Base-by-base conservation (phyloP, 2,888 invertebrate genomes). In the Xestia sexstrigata region DNA sequence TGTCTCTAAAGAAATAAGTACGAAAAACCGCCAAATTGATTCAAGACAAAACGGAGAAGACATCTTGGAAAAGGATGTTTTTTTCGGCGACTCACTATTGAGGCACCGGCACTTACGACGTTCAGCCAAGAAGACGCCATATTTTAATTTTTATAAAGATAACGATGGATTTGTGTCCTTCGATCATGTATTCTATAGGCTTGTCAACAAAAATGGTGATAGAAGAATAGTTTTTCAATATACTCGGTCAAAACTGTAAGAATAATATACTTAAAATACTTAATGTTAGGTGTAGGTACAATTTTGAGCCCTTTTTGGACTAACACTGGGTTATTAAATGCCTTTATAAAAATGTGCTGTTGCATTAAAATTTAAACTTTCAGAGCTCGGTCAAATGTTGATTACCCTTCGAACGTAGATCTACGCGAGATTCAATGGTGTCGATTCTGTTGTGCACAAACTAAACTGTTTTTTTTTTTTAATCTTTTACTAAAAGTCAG, bases 131-230 rank as follows among this genome's bases (percentile, higher is more conserved):
- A 42, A n/a, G 66, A 39, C 42, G 68, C 81, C 76, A 66, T 62
- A 23, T 72, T 74, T 58, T 7, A 77, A 62, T 71, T 47, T 73
- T 74, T 62, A 58, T 66, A 88, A 76, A 73, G 85, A 81, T n/a
- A 82, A 87, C 20, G 88, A 88, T 3, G 78, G 69, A 23, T 86
- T 88, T 45, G 66, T 83, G 0, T 86, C 66, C 4, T 84, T 81
- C 3, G 91, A 91, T 70, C 82, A 87, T 65, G 74, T 88, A 13
- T 77, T 90, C 42, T 73, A 84, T 47, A 81, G 82, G 67, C 76
- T 90, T 62, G 26, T 91, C 2, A 88, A 85, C 45, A 79, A 83
- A 42, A 82, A 85, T 81, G 52, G 70, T 2, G 73, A 78, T 52
- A 73, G 60, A 0, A 65, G 73, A 30, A 66, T 85, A 73, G 58